These are phyloP conservation scores for Morbakka virulenta DNA, from an alignment of 30 jellyfish, hydroid and myxozoan genomes.

Conservation along the genomic window DNA sequence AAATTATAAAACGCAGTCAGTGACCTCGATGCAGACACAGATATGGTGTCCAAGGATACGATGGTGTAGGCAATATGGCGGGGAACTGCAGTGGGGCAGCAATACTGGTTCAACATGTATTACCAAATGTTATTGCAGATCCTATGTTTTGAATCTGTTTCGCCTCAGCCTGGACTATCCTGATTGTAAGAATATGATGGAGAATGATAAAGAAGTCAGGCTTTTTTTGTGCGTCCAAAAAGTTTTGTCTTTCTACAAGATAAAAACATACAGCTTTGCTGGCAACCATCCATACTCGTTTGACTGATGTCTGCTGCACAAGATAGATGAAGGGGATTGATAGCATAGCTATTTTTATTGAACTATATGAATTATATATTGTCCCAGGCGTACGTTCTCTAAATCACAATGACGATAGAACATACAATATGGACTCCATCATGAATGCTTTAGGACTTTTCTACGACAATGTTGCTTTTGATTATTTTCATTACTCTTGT, in stretches of 20 bases:
- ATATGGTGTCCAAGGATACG: slow-evolving; percentile 62
- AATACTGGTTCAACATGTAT: neutral
- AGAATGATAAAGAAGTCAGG: neutral
- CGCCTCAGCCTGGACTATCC: neutral
- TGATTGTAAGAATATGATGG: neutral
- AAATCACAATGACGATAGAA: neutral
- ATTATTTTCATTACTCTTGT: neutral
- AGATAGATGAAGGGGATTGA: neutral
- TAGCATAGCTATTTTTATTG: neutral
- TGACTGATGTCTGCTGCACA: neutral
- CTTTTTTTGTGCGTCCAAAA: neutral
- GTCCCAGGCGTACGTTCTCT: neutral
- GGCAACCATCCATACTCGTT: neutral
- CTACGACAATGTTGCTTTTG: neutral
- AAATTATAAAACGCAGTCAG: neutral
- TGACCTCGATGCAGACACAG: slow-evolving; percentile 3
- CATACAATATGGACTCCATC: neutral
- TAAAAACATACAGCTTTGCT: neutral
- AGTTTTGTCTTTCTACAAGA: neutral
- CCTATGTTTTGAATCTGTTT: neutral
- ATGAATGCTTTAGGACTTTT: neutral
- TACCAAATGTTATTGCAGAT: neutral
- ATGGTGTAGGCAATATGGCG: slow-evolving; percentile 61
- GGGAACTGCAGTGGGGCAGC: slow-evolving; percentile 37
- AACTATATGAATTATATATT: no score